Base-by-base conservation (phyloP, 2,113 vertebrate species). In the Opisthocomus hoazin region DNA sequence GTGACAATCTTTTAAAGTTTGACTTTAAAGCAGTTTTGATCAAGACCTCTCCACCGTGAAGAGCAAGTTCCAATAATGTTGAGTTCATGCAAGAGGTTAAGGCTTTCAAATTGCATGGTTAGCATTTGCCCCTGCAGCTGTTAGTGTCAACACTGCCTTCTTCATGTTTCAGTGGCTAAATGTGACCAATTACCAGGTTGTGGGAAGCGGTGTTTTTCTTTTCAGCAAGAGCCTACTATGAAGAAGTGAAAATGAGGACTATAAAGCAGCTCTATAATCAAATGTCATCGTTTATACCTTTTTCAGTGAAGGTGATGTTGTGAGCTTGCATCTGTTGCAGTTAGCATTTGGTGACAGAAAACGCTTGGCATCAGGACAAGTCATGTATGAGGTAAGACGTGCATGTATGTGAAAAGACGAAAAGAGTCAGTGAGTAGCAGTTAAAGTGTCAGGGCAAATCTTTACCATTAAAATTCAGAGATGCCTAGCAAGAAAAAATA, bases 341-440 rank as follows among this genome's bases (percentile, higher is more conserved):
- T 96, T 99, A 97, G 98, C 98, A 18, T 99, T 99, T 96, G 98
- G 98, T 95, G 99, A 99, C 96, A 98, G 99, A 92, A 99, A 98
- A 91, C 98, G 98, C 89, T 96, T 98, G 83, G 89, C 99, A 39
- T 99, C 99, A 60, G 99, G 99, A 94, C 99, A 99, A 93, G 99
- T 99, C 76, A 97, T 99, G 65, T 99, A 99, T 89, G 99, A 99
- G 99, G 99, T 99, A 96, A 98, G 83, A 43, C 1, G 3, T 22
- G 14, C 39, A 5, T 36, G 12, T 36, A 11, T 50, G 19, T 77
- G n/a, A 23, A 98, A 96, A 46, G 30, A 16, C n/a, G 8, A 46
- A 73, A 73, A 68, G 0, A 37, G 16, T 36, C 8, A 27, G 18
- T 45, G 43, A 57, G 11, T 8, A 60, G 60, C 8, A 34, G 12